Base-by-base conservation (phyloP, 53 echinoderm and acorn worm genomes). In the Echinarachnius parma region DNA sequence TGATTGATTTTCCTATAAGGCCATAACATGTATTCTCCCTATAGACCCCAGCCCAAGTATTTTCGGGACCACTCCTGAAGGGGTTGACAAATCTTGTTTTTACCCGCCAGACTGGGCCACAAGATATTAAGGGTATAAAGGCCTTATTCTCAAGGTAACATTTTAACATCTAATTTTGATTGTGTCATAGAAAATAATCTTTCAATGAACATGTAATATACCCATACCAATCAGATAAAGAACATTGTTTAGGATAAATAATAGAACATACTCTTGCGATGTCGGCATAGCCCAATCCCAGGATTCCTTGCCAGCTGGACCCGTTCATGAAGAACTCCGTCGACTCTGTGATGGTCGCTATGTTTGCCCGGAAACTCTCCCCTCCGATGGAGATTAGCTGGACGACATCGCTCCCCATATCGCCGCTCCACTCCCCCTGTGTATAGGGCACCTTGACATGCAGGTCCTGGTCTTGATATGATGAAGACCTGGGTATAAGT, bases 301-400 rank as follows among this genome's bases (percentile, higher is more conserved):
- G 82, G 54, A 95, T 95, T 13, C 96, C 96, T 58, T 95, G 90
- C 96, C 96, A 95, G 37, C 86, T 68, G 2, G 96, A 91, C 1
- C 80, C 90, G 34, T 95, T 95, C 60, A 91, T 81, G 61, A 91
- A 91, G 65, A 95, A 91, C 34, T 79, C 53, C n/a, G 90, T 66
- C 14, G 96, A 95, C 65, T 87, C 54, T 0, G 84, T 84, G 54
- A 95, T 95, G 55, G 72, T 79, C 3, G 84, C 96, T 0, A 95
- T 77, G 71, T 96, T 82, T 1, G 82, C 91, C 42, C 32, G 69
- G 75, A 87, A 77, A 32, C 70, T 66, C 3, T 78, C 60, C 61
- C 83, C 76, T 5, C 82, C 84, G 25, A 82, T 59, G 0, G 82
- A 76, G 27, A 88, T 68, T 33, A 96, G 82, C 28, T 65, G 54